These are phyloP conservation scores for Scopus umbretta DNA, from an alignment of 2,113 vertebrate genomes.

Conservation along the genomic window DNA sequence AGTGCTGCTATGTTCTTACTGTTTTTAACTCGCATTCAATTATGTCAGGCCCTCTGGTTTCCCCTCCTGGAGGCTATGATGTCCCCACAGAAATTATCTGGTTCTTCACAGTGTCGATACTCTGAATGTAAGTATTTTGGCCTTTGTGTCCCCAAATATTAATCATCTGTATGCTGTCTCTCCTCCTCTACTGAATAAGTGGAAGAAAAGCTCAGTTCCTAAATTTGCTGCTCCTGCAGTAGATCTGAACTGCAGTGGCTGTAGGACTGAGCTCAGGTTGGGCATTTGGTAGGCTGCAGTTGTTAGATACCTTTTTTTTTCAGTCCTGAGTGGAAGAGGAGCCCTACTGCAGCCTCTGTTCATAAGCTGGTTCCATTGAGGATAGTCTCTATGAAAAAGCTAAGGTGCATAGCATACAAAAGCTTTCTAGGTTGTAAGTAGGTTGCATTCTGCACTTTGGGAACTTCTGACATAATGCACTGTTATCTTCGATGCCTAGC, in stretches of 20 bases:
- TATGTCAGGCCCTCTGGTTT: constrained; percentile 90
- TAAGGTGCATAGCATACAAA: background rate
- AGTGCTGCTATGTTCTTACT: background rate
- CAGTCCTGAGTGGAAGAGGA: background rate
- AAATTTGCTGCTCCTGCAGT: background rate
- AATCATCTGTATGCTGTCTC: background rate
- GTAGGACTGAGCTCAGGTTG: background rate
- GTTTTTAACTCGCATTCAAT: background rate
- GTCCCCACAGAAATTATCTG: constrained; percentile 87
- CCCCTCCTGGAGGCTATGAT: constrained; percentile 93
- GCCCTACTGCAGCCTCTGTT: background rate
- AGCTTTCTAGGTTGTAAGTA: background rate
- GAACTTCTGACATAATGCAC: background rate
- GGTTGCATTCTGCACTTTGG: background rate
- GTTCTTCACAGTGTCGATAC: constrained; percentile 63
- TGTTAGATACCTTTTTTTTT: background rate
- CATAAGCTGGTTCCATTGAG: background rate
- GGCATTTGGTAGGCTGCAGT: background rate
- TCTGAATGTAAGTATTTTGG: constrained; percentile 77
- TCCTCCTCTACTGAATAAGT: background rate
- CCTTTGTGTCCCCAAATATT: background rate
- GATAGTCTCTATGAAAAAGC: background rate
- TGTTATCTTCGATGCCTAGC: background rate
- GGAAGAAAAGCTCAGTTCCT: background rate
- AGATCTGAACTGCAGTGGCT: background rate